phyloP scores from a whole-genome alignment of 2,888 invertebrate species.

The Globia sparganii region DNA sequence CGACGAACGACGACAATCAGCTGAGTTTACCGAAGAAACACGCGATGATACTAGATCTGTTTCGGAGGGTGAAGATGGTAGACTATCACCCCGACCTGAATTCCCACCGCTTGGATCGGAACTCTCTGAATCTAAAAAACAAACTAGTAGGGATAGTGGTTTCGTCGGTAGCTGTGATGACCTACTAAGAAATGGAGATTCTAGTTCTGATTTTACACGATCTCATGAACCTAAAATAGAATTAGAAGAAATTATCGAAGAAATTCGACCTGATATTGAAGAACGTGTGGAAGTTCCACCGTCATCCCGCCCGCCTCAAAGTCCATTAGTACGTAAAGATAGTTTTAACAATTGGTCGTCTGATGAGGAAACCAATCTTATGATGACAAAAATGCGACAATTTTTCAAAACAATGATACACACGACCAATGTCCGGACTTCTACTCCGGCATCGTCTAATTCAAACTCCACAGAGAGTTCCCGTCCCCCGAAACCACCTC shows the following conservation, averaged over 20 bases:
- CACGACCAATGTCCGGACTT: conserved; percentile 89
- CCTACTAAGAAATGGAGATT: conserved; percentile 92
- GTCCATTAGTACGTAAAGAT: conserved; percentile 94
- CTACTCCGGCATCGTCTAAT: conserved; percentile 90
- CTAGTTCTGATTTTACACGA: conserved; percentile 88
- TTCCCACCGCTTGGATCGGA: conserved; percentile 90
- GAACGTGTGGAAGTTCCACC: conserved; percentile 88
- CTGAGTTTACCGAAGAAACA: conserved; percentile 91
- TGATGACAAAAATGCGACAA: conserved; percentile 98
- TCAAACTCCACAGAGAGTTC: conserved; percentile 89
- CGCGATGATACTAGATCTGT: conserved; percentile 90
- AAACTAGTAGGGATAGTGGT: conserved; percentile 96
- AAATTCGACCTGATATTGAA: conserved; percentile 90
- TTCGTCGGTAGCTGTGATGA: conserved; percentile 97
- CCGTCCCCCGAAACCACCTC: conserved; percentile 94
- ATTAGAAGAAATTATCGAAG: conserved; percentile 91
- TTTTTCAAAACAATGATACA: conserved; percentile 98
- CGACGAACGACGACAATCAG: conserved; percentile 92
- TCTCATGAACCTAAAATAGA: conserved; percentile 90
- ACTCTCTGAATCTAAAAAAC: conserved; percentile 92
- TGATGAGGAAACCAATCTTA: conserved; percentile 97
- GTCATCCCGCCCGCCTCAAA: conserved; percentile 88
- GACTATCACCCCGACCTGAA: conserved; percentile 93
- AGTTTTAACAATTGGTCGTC: conserved; percentile 98
- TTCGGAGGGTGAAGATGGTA: conserved; percentile 92